phyloP scores from a whole-genome alignment of 2,888 invertebrate genomes.

The Apamea monoglypha region DNA sequence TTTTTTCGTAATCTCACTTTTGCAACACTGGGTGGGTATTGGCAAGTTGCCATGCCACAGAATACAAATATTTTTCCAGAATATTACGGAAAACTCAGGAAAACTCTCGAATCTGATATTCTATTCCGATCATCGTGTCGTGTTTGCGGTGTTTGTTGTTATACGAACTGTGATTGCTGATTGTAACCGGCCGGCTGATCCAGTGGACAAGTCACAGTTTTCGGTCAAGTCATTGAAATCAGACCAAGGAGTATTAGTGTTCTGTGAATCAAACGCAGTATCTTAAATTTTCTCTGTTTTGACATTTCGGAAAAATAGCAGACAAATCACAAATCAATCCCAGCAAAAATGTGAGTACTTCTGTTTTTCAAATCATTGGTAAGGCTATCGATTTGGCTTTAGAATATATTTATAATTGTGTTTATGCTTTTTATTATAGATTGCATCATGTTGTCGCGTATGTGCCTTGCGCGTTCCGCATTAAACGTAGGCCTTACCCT shows the following conservation, averaged over 20 bases:
- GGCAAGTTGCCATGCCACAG: not conserved
- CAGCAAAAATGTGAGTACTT: constrained; percentile 41
- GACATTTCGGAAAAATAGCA: constrained; percentile 41
- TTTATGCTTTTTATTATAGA: constrained; percentile 60
- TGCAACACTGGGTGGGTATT: not conserved
- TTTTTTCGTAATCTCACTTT: not conserved
- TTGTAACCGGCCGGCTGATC: constrained; percentile 1
- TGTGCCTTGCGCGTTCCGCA: constrained; percentile 83
- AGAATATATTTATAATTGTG: not conserved
- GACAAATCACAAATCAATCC: constrained; percentile 21
- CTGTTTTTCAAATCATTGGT: not conserved
- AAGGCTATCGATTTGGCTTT: not conserved
- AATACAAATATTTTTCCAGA: constrained; percentile 10
- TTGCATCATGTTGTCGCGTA: constrained; percentile 88
- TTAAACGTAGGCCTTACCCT: constrained; percentile 81
- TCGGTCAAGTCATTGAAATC: constrained; percentile 31
- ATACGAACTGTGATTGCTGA: not conserved
- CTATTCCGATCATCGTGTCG: not conserved
- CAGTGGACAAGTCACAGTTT: not conserved
- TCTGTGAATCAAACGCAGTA: constrained; percentile 29
- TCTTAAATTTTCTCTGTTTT: constrained; percentile 27
- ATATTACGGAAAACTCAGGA: constrained; percentile 8
- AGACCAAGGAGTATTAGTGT: not conserved
- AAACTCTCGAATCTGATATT: not conserved
- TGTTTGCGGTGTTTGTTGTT: constrained; percentile 4